Base-by-base conservation (phyloP, 2,113 vertebrate species). In the Cyphotilapia sp. region DNA sequence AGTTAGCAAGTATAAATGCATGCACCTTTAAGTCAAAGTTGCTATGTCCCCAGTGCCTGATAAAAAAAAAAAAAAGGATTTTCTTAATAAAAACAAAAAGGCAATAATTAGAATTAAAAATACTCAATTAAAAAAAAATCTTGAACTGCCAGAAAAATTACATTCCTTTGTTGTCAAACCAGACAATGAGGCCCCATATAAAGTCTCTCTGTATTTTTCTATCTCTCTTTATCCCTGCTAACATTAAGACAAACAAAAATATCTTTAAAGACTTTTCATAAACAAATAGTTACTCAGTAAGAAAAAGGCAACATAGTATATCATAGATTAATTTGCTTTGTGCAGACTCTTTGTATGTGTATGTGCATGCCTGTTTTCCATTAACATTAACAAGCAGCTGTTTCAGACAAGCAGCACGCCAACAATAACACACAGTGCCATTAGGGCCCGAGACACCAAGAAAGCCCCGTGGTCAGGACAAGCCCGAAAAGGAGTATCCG, bases 201-300 rank as follows among this genome's bases (percentile, higher is more conserved):
- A 49, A 54, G 53, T 22, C 11, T 38, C 9, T 22, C 27, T 9
- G 11, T n/a, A 27, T 31, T 63, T 54, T 16, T 9, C 83, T 22
- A 54, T 82, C 4, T 57, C 7, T 80, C 22, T 88, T 78, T 69
- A 81, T 86, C 12, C 33, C 19, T 19, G 89, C 56, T 29, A 87
- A 54, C 51, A 54, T 54, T 54, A 22, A 22, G 51, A 7, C n/a
- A 22, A 54, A 54, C 51, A 54, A 54, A 54, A 24, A 22, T 12
- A 22, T 22, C 53, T 24, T 24, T 54, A 54, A 22, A 22, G n/a
- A 54, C 53, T 80, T 80, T 56, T 56, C 6, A 9, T 6, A 47
- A 59, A 88, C 82, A 86, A 94, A 95, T 92, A 90, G 94, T 94
- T 91, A 85, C 83, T 85, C 76, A 47, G 38, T 27, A 54, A 74